Evolutionary conservation across 2,113 vertebrate genomes (phyloP).

Genomic region (Anhinga anhinga): DNA sequence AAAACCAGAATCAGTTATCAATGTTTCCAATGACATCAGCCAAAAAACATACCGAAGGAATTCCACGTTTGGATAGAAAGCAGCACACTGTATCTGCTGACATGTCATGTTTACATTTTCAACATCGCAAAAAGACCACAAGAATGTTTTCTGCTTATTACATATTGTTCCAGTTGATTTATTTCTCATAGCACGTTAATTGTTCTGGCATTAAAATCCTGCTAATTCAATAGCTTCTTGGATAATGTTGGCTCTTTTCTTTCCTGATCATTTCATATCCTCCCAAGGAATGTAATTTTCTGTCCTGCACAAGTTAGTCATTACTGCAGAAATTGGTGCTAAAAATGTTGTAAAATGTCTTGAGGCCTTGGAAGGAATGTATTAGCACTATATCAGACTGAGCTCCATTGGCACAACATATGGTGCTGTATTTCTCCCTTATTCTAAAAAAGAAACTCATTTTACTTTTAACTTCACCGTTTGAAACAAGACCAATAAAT

Average conservation of each 20-base stretch:
- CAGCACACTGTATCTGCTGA: neutral
- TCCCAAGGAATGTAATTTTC: neutral
- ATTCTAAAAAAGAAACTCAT: neutral
- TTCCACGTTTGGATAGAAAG: neutral
- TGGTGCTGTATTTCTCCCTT: neutral
- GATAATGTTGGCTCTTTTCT: neutral
- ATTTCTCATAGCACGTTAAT: neutral
- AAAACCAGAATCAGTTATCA: neutral
- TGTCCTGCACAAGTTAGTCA: slow-evolving; percentile 29
- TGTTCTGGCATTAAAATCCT: neutral
- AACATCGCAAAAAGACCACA: neutral
- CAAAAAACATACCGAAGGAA: neutral
- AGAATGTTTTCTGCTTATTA: neutral
- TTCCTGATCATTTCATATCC: neutral
- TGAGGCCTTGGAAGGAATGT: neutral
- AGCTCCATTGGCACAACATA: neutral
- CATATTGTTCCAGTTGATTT: neutral
- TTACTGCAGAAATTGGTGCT: slow-evolving; percentile 23
- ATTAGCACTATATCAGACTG: neutral
- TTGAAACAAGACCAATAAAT: neutral
- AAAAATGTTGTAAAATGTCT: neutral
- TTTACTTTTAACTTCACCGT: neutral
- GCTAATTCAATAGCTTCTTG: neutral
- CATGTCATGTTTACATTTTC: neutral
- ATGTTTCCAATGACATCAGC: neutral